These are phyloP conservation scores for Imbricaverruca yamaguchii DNA, from an alignment of 2,888 invertebrate species.

Conservation along the genomic window DNA sequence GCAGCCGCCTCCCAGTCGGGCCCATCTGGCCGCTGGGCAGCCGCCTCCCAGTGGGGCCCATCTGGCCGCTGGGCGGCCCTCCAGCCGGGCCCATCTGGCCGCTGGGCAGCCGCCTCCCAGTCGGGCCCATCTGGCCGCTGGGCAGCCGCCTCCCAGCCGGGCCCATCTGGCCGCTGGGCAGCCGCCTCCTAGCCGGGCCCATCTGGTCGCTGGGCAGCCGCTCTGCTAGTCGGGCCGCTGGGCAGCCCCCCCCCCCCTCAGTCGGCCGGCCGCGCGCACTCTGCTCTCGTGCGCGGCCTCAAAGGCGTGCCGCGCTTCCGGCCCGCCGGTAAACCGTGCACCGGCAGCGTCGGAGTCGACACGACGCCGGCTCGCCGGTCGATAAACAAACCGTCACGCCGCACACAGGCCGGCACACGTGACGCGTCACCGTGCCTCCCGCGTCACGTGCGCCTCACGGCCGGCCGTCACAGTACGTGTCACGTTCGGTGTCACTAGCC, in stretches of 20 bases:
- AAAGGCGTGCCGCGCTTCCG: conserved; percentile 10
- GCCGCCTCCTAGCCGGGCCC: too few species aligned
- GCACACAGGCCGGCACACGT: not conserved
- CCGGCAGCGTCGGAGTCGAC: not conserved
- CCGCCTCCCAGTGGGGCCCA: too few species aligned
- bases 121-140: too few species aligned
- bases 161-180: too few species aligned
- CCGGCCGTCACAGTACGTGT: not conserved
- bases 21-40: too few species aligned
- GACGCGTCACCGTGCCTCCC: not conserved
- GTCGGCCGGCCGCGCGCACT: not conserved
- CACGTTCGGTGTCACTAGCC: not conserved
- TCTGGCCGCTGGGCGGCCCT: too few species aligned
- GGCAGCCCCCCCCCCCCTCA: not conserved
- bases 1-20: too few species aligned
- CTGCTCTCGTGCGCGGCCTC: not conserved
- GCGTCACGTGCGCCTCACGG: not conserved
- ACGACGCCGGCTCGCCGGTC: not conserved
- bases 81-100: too few species aligned
- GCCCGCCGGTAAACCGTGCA: not conserved
- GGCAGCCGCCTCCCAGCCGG: too few species aligned
- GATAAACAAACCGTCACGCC: not conserved
- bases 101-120: too few species aligned
- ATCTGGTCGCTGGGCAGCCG: too few species aligned
- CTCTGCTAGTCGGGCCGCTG: too few species aligned